These are phyloP conservation scores for Temnothorax nylanderi DNA, from an alignment of 1,140 invertebrate genomes.

Conservation along the genomic window DNA sequence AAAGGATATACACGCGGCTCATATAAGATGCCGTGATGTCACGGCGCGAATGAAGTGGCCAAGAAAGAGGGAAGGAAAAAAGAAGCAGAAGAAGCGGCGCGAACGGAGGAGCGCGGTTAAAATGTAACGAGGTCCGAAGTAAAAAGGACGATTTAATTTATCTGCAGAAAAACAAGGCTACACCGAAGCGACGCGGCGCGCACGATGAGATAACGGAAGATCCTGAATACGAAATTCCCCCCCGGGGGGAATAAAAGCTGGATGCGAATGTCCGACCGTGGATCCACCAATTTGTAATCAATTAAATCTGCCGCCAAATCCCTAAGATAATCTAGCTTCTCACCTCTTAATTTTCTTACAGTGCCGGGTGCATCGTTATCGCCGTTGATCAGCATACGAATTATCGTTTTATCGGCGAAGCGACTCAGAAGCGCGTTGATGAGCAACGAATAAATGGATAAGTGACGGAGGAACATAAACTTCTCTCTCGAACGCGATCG, in stretches of 20 bases:
- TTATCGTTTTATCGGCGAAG: conserved; percentile 46
- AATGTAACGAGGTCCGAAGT: conserved; percentile 45
- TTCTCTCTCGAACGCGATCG: background rate
- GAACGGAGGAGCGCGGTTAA: conserved; percentile 32
- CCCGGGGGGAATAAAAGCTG: background rate
- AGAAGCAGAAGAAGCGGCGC: background rate
- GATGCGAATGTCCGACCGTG: conserved; percentile 10
- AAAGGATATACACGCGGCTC: conserved; percentile 33
- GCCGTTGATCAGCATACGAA: conserved; percentile 45
- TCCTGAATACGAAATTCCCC: conserved; percentile 29
- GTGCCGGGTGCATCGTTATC: conserved; percentile 28
- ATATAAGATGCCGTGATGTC: conserved; percentile 42
- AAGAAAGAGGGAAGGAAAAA: conserved; percentile 7
- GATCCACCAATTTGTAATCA: conserved; percentile 49
- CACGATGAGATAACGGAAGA: conserved; percentile 49
- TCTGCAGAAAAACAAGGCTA: conserved; percentile 49
- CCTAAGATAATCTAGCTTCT: conserved; percentile 29
- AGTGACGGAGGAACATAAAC: background rate
- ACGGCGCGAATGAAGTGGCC: conserved; percentile 34
- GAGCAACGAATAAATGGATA: conserved; percentile 9
- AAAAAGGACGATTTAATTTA: conserved; percentile 60
- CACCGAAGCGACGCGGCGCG: conserved; percentile 12
- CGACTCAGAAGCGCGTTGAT: background rate
- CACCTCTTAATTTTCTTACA: conserved; percentile 31
- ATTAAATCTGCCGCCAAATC: conserved; percentile 45